phyloP scores from a whole-genome alignment of 2,113 vertebrate genomes.

The Amphiprion ocellaris region DNA sequence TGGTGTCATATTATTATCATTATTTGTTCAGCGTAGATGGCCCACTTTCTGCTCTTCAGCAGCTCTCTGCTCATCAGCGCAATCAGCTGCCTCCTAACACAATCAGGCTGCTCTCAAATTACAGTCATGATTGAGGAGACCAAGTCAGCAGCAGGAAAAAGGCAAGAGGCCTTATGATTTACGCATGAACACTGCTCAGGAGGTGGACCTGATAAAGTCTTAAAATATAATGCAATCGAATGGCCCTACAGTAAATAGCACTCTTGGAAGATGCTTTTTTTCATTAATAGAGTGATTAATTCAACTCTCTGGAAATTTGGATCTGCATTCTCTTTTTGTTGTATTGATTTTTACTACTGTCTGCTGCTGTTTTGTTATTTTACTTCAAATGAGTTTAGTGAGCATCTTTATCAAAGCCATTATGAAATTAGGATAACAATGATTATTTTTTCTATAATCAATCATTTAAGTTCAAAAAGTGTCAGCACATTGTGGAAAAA shows the following conservation, averaged over 20 bases:
- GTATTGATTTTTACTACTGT: not conserved
- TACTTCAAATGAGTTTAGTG: not conserved
- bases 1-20: constrained; percentile 54
- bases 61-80: constrained; percentile 69
- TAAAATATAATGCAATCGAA: constrained; percentile 27
- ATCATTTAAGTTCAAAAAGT: no score
- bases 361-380: constrained; percentile 2
- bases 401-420: not conserved
- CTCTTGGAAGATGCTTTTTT: not conserved
- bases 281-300: not conserved
- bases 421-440: no score
- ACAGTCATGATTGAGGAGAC: constrained; percentile 65
- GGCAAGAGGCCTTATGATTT: constrained; percentile 49
- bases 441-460: no score
- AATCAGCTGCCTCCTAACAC: constrained; percentile 73
- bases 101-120: constrained; percentile 75
- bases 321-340: not conserved
- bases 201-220: constrained; percentile 33
- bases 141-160: constrained; percentile 48
- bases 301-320: not conserved
- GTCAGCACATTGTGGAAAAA: no score
- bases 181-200: constrained; percentile 1
- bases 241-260: not conserved
- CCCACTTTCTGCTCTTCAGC: constrained; percentile 67
- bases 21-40: constrained; percentile 55